Percentiles rank a stretch among this genome's conserved stretches.
phyloP scores from a whole-genome alignment of 2,113 vertebrate genomes.

The human (Homo sapiens) region GRCh38 chr7:123701001-123701500 shows the following conservation, averaged over 20 bases:
- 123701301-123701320: slow-evolving; percentile 14
- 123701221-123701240: neutral
- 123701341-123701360: slow-evolving; percentile 49
- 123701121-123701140: neutral
- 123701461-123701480: slow-evolving; percentile 45
- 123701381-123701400: slow-evolving; percentile 47
- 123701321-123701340: slow-evolving; percentile 30
- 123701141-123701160: neutral
- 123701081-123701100: neutral
- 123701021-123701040: slow-evolving; percentile 28
- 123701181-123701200: neutral
- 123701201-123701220: neutral
- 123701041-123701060: slow-evolving; percentile 29
- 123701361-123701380: slow-evolving; percentile 22
- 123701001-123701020: slow-evolving; percentile 42
- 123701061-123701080: neutral
- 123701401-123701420: slow-evolving; percentile 37
- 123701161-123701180: neutral
- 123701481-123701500: neutral
- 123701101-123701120: neutral
- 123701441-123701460: slow-evolving; percentile 16
- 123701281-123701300: neutral
- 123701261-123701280: neutral
- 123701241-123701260: neutral
- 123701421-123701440: slow-evolving; percentile 34